A percentile compares a stretch with the other conserved stretches of the same genome.
Conservation (phyloP, 2,797 vertebrate genomes). For the Pampus argenteus region DNA sequence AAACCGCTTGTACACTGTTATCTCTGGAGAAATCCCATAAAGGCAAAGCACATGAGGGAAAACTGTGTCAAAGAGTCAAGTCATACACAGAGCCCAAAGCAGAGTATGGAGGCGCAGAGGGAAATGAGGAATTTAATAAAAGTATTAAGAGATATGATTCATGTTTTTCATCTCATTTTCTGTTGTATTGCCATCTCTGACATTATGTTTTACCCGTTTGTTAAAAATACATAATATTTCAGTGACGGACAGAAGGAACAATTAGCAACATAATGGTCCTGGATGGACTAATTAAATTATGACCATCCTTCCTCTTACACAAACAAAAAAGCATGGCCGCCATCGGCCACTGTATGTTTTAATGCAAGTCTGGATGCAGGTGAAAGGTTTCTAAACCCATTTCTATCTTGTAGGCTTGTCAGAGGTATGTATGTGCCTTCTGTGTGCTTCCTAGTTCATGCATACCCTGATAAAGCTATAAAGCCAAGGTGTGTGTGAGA, state of each 20-base stretch:
- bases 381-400: not conserved
- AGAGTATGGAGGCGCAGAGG: not conserved
- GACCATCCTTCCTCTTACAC: not conserved
- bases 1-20: slow-evolving; percentile 16
- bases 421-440: not conserved
- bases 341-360: not conserved
- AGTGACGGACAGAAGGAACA: not conserved
- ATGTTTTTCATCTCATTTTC: not conserved
- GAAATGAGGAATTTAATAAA: not conserved
- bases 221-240: not conserved
- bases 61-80: not conserved
- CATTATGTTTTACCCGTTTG: not conserved
- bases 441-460: not conserved
- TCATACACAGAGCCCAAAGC: slow-evolving; percentile 32
- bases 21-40: not conserved
- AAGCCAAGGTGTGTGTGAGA: not conserved
- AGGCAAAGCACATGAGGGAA: slow-evolving; percentile 2
- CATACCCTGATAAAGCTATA: not conserved
- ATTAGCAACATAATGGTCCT: not conserved
- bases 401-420: not conserved
- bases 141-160: not conserved
- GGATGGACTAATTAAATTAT: not conserved
- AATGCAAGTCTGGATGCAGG: not conserved
- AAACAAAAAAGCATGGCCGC: not conserved
- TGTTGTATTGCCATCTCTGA: not conserved